Evolutionary conservation across 2,888 invertebrate species (phyloP), one percentile per base, ranked within the genome.

Genomic region (Cephalotes varians): DNA sequence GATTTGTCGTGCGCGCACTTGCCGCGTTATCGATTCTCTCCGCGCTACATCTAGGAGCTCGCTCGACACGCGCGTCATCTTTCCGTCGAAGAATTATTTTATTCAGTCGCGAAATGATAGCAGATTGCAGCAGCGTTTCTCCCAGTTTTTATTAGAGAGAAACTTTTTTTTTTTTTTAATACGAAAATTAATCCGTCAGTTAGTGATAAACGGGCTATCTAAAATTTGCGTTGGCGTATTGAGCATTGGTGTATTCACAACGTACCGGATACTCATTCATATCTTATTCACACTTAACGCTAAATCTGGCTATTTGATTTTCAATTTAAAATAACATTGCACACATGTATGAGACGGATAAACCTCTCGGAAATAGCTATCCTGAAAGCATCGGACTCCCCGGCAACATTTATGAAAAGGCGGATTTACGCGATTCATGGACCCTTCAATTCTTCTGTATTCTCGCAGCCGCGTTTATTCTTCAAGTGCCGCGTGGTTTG

Each of bases 1-100:
- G 51, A 67, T 76, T 76, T 76, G 76, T 76, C 76, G 74, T 25
- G 25, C 74, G 47, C 74, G 64, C 58, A 44, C 21, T 54, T 51
- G 2, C 37, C 58, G 62, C 34, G 49, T n/a, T 51, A 37, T 64
- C 64, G 64, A 64, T 51, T 15, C 37, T 37, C n/a, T 15, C 25
- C 49, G 51, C 37, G 28, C 21, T 40, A 54, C 47, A 58, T 56
- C 18, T 56, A 31, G 54, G 44, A 15, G 7, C 31, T 34, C 34
- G 73, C 25, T 21, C 21, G 37, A 25, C 54, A 69, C 51, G 37
- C 18, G 40, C 25, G 31, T 49, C 34, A 37, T 34, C 62, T 37
- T 76, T 31, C 7, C 37, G 37, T n/a, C 40, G 28, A 40, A 51
- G 40, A 67, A 15, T 12, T 64, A 40, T 34, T 25, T 51, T 12